phyloP scores from a whole-genome alignment of 2,888 invertebrate species.

The Rhagium mordax region DNA sequence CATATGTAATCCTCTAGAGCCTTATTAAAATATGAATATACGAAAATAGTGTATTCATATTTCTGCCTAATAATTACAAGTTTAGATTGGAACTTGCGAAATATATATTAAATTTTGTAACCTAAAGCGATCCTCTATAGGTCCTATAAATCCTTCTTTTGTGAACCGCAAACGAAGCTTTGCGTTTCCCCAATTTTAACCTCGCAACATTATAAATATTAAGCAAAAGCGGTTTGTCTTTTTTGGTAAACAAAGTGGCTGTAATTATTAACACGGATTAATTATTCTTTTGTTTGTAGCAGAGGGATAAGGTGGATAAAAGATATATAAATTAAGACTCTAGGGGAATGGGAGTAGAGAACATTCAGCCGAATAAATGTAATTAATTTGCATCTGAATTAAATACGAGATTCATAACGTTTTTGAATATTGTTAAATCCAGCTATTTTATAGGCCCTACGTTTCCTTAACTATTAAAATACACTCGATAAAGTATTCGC shows the following conservation, averaged over 20 bases:
- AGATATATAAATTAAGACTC: slow-evolving; percentile 23
- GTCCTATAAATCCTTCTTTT: slow-evolving; percentile 29
- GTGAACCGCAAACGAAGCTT: slow-evolving; percentile 22
- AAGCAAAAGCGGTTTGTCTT: slow-evolving; percentile 20
- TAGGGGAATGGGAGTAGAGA: neutral
- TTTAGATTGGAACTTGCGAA: neutral
- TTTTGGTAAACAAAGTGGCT: slow-evolving; percentile 30
- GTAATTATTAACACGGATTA: slow-evolving; percentile 34
- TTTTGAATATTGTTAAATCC: neutral
- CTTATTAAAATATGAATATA: neutral
- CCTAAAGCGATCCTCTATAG: slow-evolving; percentile 25
- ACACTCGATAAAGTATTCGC: too few species aligned
- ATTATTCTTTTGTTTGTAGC: slow-evolving; percentile 29
- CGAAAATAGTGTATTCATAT: neutral
- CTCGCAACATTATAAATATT: slow-evolving; percentile 30
- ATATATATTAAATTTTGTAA: slow-evolving; percentile 31
- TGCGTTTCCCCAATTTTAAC: slow-evolving; percentile 25
- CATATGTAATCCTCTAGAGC: neutral
- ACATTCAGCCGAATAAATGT: slow-evolving; percentile 8
- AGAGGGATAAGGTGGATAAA: slow-evolving; percentile 27
- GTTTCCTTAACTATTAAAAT: too few species aligned
- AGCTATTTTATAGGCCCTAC: neutral
- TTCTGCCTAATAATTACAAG: neutral
- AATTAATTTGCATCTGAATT: slow-evolving; percentile 6
- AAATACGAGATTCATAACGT: neutral